phyloP scores from a whole-genome alignment of 2,888 invertebrate genomes.

The Melieria crassipennis region DNA sequence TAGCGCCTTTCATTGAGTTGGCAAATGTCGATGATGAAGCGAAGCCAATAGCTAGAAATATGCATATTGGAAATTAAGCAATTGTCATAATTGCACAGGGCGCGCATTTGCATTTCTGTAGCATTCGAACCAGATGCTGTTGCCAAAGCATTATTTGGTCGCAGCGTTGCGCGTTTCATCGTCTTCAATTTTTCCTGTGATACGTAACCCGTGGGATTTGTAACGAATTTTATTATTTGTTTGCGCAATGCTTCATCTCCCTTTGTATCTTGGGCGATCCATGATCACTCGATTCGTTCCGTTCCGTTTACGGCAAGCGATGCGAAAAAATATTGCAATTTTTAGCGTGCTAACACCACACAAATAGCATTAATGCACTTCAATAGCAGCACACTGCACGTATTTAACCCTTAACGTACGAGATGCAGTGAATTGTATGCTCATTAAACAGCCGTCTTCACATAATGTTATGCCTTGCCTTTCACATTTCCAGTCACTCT shows the following conservation, averaged over 20 bases:
- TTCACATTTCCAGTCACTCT: neutral
- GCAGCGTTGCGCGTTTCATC: neutral
- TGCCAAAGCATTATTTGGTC: no score
- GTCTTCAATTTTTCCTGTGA: neutral
- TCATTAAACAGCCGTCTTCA: slow-evolving; percentile 46
- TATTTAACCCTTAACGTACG: slow-evolving; percentile 51
- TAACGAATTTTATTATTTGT: slow-evolving; percentile 42
- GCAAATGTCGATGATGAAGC: no score
- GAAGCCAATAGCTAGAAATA: neutral
- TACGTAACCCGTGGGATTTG: neutral
- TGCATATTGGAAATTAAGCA: slow-evolving; percentile 38
- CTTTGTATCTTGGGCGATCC: neutral
- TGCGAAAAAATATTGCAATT: slow-evolving; percentile 28
- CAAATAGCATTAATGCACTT: neutral
- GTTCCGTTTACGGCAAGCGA: slow-evolving; percentile 21
- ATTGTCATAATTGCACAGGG: slow-evolving; percentile 38
- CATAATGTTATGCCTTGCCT: slow-evolving; percentile 5
- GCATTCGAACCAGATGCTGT: slow-evolving; percentile 15
- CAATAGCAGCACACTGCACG: slow-evolving; percentile 1
- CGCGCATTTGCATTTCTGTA: slow-evolving; percentile 43
- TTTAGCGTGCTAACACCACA: slow-evolving; percentile 2
- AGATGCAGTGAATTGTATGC: slow-evolving; percentile 35
- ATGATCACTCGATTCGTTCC: neutral
- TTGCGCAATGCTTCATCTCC: slow-evolving; percentile 3
- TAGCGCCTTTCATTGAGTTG: no score